phyloP scores from a whole-genome alignment of 2,113 vertebrate genomes.

The Aptenodytes forsteri region DNA sequence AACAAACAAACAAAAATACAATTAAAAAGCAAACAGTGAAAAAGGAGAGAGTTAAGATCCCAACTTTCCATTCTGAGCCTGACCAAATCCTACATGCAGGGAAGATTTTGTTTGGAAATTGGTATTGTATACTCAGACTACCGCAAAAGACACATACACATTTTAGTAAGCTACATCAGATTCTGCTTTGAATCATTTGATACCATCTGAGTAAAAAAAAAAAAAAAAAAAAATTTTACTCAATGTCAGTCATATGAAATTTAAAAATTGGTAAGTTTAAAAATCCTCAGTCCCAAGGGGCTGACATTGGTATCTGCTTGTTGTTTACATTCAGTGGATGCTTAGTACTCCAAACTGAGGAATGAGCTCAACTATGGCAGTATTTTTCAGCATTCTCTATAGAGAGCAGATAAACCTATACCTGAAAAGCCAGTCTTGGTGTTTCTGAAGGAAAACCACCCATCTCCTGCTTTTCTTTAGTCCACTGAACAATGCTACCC shows the following conservation, averaged over 20 bases:
- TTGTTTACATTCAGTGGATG: background rate
- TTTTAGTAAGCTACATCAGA: background rate
- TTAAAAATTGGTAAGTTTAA: background rate
- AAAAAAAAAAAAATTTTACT: background rate
- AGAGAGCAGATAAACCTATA: fast-evolving
- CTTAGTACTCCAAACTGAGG: background rate
- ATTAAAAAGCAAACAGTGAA: background rate
- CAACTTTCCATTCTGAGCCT: background rate
- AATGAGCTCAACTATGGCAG: background rate
- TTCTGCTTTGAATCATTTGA: background rate
- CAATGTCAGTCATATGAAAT: background rate
- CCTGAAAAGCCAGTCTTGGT: background rate
- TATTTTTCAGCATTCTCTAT: background rate
- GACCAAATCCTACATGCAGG: background rate
- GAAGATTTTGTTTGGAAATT: background rate
- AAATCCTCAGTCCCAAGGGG: background rate
- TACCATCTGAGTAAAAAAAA: background rate
- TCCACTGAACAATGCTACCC: background rate
- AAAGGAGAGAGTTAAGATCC: background rate
- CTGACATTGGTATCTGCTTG: background rate
- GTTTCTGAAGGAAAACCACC: background rate
- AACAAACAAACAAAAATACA: too few relatives aligned
- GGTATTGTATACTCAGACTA: background rate
- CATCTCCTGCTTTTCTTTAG: background rate
- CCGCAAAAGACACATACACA: background rate